These are phyloP conservation scores for Hypercompe scribonia DNA, from an alignment of 2,888 invertebrate species.

Conservation along the genomic window DNA sequence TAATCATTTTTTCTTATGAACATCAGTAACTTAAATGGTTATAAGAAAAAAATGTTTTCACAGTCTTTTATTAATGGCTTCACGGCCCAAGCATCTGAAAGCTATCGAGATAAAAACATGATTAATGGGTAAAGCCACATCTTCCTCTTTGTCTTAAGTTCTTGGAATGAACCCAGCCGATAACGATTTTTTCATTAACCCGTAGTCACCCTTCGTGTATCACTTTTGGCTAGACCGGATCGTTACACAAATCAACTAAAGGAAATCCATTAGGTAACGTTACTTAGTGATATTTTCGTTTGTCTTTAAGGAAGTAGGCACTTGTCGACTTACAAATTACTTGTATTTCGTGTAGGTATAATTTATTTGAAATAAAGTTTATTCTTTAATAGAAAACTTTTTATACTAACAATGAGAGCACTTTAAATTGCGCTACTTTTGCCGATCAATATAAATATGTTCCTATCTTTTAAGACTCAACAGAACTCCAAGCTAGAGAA, in stretches of 20 bases:
- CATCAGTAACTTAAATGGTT: not conserved
- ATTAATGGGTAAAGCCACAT: constrained; percentile 64
- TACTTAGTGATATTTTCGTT: not conserved
- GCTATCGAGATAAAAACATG: constrained; percentile 66
- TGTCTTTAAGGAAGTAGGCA: not conserved
- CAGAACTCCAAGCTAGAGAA: no score
- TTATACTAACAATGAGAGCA: no score
- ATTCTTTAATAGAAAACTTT: no score
- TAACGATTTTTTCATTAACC: constrained; percentile 56
- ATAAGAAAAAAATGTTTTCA: constrained; percentile 22
- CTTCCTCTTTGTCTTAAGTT: constrained; percentile 60
- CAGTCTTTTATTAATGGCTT: constrained; percentile 60
- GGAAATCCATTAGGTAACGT: constrained; percentile 11
- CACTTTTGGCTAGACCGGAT: constrained; percentile 27
- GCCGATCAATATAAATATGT: no score
- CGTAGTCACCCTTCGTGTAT: constrained; percentile 23
- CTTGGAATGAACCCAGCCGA: constrained; percentile 57
- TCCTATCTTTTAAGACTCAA: no score
- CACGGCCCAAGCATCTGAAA: constrained; percentile 53
- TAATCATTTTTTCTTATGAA: not conserved
- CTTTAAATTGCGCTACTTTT: no score
- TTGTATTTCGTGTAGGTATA: not conserved
- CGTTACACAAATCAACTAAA: constrained; percentile 20
- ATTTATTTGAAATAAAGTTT: not conserved
- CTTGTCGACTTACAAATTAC: not conserved